Base-by-base conservation (phyloP, 2,113 vertebrate genomes). In the Eptesicus fuscus region DNA sequence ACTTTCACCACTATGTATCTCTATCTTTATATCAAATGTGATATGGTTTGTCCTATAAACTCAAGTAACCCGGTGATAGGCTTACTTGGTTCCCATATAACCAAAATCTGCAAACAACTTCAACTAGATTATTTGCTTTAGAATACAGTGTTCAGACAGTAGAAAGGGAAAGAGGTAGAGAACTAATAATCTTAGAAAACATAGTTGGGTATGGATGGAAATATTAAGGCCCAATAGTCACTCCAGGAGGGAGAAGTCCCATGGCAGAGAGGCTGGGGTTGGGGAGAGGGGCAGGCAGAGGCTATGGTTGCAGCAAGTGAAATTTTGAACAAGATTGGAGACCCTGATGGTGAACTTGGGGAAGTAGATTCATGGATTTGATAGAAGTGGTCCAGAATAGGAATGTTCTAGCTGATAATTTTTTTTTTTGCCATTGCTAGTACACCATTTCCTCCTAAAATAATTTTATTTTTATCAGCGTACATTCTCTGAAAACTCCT, bases 221-320 rank as follows among this genome's bases (percentile, higher is more conserved):
- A 30, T n/a, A 3, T 40, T 18, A 23, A 69, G 47, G 17, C 7
- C 47, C 8, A 35, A 0, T 1, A 30, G 28, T 25, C 42, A 9
- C 32, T 80, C 12, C 2, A 47, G 83, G 37, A 71, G n/a, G 35
- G 32, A 47, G 37, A 42, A 70, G 8, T 3, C 13, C n/a, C 22
- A 22, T 4, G 22, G 37, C 30, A 18, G 56, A 12, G 35, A 4
- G 25, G 7, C 14, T 32, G 8, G 18, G 23, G 44, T 18, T 0
- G 4, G 74, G 10, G 17, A n/a, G 9, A 13, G 7, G 35, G 12
- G 1, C 1, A 23, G 22, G 16, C n/a, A 23, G 9, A 59, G 20
- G 35, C 28, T 37, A 44, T 20, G 44, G 3, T 14, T 61, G 10
- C 12, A 25, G 4, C 35, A 56, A 28, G n/a, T 10, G 28, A 49